Conservation (phyloP, 2,888 invertebrate species). For the Sympetrum striolatum region DNA sequence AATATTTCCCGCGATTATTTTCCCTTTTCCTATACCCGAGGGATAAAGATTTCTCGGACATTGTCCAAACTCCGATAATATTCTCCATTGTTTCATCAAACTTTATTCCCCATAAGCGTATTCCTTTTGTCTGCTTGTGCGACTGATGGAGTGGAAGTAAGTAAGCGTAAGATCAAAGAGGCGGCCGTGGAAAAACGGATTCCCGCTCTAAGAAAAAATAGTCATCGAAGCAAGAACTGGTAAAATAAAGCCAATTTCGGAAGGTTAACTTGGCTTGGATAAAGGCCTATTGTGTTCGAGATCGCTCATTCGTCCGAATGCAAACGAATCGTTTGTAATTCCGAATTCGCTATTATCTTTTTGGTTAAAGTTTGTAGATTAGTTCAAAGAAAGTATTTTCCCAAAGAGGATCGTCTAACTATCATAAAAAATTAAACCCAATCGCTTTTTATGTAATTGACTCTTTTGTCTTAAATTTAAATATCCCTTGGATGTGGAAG, state of each 20-base stretch:
- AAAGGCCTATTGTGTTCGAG: neutral
- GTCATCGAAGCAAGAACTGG: neutral
- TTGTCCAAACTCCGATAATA: neutral
- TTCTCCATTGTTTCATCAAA: neutral
- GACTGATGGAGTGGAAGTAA: neutral
- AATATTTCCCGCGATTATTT: neutral
- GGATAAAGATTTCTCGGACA: neutral
- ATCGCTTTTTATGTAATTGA: no score
- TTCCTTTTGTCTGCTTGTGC: neutral
- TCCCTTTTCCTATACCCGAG: neutral
- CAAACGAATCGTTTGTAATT: neutral
- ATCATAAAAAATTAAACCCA: neutral
- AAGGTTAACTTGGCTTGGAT: neutral
- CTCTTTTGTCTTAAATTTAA: no score
- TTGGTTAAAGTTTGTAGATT: neutral
- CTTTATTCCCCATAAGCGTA: neutral
- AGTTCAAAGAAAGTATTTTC: neutral
- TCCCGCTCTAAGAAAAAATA: neutral
- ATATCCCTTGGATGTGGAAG: no score
- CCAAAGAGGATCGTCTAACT: neutral
- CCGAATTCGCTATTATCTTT: neutral
- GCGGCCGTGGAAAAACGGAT: neutral
- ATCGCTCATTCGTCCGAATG: neutral
- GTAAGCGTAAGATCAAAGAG: neutral
- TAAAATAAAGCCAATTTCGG: neutral